Percentiles rank a stretch among this genome's conserved stretches.
These are phyloP conservation scores for Pyrocephalus nanus DNA, from an alignment of 2,797 vertebrate species.

Conservation along the genomic window DNA sequence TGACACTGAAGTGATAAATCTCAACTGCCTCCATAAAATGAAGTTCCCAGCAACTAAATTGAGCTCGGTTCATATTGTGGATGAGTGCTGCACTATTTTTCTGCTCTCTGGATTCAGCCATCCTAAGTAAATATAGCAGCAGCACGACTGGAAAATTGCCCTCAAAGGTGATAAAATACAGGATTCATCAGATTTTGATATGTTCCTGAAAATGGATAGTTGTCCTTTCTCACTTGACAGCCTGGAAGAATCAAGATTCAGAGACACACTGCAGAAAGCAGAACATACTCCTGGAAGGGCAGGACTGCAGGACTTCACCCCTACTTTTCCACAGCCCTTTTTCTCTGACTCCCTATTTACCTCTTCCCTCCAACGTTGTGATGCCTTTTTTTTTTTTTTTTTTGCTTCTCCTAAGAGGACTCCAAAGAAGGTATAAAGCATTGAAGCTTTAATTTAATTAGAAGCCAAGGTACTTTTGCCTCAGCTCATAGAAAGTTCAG, in stretches of 20 bases:
- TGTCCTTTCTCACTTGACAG: not conserved
- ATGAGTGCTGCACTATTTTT: not conserved
- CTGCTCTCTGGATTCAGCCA: not conserved
- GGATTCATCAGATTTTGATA: not conserved
- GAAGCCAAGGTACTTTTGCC: not conserved
- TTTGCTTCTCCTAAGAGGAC: not conserved
- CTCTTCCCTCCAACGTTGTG: not conserved
- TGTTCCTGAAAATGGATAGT: not conserved
- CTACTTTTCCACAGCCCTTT: not conserved
- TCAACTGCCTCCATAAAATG: not conserved
- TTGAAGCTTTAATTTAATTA: not conserved
- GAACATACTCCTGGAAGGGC: not conserved
- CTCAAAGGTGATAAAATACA: constrained; percentile 4
- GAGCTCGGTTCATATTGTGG: not conserved
- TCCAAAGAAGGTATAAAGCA: not conserved
- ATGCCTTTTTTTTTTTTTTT: not conserved
- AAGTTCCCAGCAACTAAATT: not conserved
- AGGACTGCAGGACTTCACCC: not conserved
- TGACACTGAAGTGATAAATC: constrained; percentile 2
- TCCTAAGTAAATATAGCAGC: constrained; percentile 27
- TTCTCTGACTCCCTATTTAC: not conserved
- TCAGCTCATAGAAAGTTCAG: not conserved
- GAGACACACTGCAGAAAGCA: not conserved
- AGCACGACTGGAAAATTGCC: not conserved
- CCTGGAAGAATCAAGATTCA: not conserved